Evolutionary conservation across 2,113 vertebrate species (phyloP).

Genomic region (Ardeotis arabs): DNA sequence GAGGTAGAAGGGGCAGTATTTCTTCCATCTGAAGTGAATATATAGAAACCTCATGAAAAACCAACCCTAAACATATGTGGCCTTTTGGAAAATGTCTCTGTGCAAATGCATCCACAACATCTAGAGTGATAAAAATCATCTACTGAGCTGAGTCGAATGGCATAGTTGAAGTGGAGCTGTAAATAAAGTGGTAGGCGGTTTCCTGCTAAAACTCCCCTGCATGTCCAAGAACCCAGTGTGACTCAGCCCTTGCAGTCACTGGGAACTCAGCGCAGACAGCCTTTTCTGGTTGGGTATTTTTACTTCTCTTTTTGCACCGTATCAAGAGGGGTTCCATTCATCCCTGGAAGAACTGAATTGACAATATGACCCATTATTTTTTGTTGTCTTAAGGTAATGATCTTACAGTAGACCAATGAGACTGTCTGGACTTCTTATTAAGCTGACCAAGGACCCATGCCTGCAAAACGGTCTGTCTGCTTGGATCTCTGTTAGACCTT

Average conservation of each 20-base stretch:
- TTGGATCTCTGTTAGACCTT: not conserved
- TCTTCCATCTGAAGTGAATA: not conserved
- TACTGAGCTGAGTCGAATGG: slow-evolving; percentile 43
- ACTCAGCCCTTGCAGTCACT: slow-evolving; percentile 49
- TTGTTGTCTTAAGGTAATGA: not conserved
- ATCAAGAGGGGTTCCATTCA: slow-evolving; percentile 13
- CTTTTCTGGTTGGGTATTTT: slow-evolving; percentile 28
- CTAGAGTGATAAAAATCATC: slow-evolving; percentile 52
- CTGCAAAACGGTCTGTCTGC: not conserved
- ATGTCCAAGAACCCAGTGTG: slow-evolving; percentile 52
- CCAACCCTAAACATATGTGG: not conserved
- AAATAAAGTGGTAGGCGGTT: slow-evolving; percentile 60
- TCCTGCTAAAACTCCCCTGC: slow-evolving; percentile 68
- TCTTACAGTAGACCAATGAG: not conserved
- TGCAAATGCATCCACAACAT: slow-evolving; percentile 19
- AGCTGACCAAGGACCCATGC: not conserved
- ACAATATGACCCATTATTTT: not conserved
- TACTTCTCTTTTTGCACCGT: slow-evolving; percentile 43
- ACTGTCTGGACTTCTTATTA: not conserved
- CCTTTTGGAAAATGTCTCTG: slow-evolving; percentile 42
- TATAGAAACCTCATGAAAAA: slow-evolving; percentile 16
- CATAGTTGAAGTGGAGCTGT: slow-evolving; percentile 40
- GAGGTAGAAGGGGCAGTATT: not conserved
- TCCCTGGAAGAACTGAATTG: not conserved
- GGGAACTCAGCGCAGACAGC: slow-evolving; percentile 26